A percentile compares a stretch with the other conserved stretches of the same genome.
Conservation (phyloP, 2,888 invertebrate genomes). For the Myopa testacea region DNA sequence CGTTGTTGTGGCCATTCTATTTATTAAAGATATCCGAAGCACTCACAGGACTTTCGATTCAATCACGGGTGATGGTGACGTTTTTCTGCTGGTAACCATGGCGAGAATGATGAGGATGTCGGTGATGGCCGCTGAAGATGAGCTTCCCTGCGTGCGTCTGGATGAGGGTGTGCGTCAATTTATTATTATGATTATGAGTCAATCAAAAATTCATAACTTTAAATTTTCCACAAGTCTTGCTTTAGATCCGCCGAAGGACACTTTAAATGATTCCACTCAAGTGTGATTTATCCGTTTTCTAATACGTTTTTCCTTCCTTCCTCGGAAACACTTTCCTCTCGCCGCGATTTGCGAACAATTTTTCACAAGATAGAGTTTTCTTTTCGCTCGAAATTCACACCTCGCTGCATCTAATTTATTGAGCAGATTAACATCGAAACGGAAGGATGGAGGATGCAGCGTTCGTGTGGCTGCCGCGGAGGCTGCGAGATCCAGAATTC, state of each 20-base stretch:
- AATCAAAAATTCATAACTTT: too few relatives aligned
- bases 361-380: neutral
- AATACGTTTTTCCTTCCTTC: neutral
- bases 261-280: neutral
- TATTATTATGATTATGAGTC: too few relatives aligned
- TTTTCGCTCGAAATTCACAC: conserved; percentile 26
- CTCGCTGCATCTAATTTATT: conserved; percentile 35
- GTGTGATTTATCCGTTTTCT: neutral
- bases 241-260: neutral
- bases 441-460: conserved; percentile 22
- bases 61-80: neutral
- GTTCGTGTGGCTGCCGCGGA: neutral
- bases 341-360: conserved; percentile 18
- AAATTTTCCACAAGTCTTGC: too few relatives aligned
- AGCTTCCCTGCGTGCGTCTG: too few relatives aligned
- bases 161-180: too few relatives aligned
- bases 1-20: conserved; percentile 7
- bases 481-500: neutral
- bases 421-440: conserved; percentile 37
- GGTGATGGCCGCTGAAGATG: too few relatives aligned
- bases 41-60: neutral
- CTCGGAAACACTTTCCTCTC: neutral
- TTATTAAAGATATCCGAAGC: conserved; percentile 9
- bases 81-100: too few relatives aligned
- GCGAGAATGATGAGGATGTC: neutral